These are phyloP conservation scores for Erynnis tages DNA, from an alignment of 2,888 invertebrate species.

Conservation along the genomic window DNA sequence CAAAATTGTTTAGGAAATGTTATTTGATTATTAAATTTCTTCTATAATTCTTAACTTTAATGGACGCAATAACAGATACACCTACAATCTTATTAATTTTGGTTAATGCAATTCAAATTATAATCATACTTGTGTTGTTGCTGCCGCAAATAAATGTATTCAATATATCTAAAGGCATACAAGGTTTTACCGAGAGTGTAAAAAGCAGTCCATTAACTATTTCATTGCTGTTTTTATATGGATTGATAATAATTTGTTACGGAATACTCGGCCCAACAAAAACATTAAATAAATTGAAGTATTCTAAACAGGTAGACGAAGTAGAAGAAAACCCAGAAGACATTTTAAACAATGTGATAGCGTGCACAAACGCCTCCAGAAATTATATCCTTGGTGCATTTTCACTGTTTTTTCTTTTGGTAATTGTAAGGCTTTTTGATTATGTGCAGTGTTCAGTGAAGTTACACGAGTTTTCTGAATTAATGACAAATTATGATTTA, in stretches of 20 bases:
- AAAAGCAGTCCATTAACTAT: constrained; percentile 24
- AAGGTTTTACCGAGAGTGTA: constrained; percentile 31
- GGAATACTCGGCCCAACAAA: constrained; percentile 54
- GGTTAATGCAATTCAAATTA: constrained; percentile 52
- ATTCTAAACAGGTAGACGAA: constrained; percentile 29
- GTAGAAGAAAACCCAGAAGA: constrained; percentile 41
- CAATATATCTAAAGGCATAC: constrained; percentile 46
- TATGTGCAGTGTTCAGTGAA: constrained; percentile 61
- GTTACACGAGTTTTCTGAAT: constrained; percentile 57
- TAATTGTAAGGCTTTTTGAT: constrained; percentile 53
- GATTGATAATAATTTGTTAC: constrained; percentile 38
- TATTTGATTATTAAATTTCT: not conserved
- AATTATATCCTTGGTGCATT: constrained; percentile 59
- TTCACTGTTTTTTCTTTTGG: constrained; percentile 56
- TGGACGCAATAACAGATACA: constrained; percentile 24
- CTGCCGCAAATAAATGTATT: constrained; percentile 49
- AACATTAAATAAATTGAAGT: constrained; percentile 41
- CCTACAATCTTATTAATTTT: constrained; percentile 27
- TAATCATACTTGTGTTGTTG: constrained; percentile 47
- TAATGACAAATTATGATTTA: constrained; percentile 58
- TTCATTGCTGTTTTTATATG: constrained; percentile 36
- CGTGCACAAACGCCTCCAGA: constrained; percentile 52
- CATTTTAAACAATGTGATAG: constrained; percentile 48
- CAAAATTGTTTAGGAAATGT: not conserved
- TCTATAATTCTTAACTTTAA: not conserved